These are phyloP conservation scores for Drosophila subsilvestris DNA, from an alignment of 2,888 invertebrate genomes.

Conservation along the genomic window DNA sequence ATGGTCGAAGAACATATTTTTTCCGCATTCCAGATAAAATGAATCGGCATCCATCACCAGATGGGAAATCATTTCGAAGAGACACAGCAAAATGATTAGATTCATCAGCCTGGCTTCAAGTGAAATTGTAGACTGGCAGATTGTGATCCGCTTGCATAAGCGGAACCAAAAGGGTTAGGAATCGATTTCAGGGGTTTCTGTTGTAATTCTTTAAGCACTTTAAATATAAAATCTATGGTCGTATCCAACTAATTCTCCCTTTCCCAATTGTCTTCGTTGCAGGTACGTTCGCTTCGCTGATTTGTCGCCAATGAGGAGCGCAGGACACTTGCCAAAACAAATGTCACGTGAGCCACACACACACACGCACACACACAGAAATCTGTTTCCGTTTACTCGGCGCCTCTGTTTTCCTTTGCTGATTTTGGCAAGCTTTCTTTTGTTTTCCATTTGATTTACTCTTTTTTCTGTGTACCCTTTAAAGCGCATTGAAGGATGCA, in stretches of 20 bases:
- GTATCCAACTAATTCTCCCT: slow-evolving; percentile 3
- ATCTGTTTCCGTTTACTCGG: slow-evolving; percentile 3
- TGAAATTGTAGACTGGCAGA: too few relatives aligned
- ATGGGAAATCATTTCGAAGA: neutral
- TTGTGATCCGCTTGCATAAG: neutral
- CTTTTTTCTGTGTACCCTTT: slow-evolving; percentile 1
- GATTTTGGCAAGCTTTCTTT: slow-evolving; percentile 33
- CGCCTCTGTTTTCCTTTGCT: slow-evolving; percentile 16
- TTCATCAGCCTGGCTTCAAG: neutral
- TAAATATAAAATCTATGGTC: neutral
- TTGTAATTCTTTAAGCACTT: neutral
- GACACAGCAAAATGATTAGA: neutral
- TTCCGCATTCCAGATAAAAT: neutral
- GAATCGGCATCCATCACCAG: neutral
- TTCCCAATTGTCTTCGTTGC: slow-evolving; percentile 34
- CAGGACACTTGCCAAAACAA: slow-evolving; percentile 64
- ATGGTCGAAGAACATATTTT: neutral
- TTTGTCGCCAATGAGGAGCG: slow-evolving; percentile 44
- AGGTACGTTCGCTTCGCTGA: slow-evolving; percentile 62
- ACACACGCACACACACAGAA: neutral
- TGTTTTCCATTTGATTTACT: slow-evolving; percentile 9
- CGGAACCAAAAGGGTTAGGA: neutral
- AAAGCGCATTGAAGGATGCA: neutral
- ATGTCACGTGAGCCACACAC: slow-evolving; percentile 69
- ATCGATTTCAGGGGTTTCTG: too few relatives aligned